Conservation (phyloP, 2,888 invertebrate genomes). For the Rambutsinella grinnellia region DNA sequence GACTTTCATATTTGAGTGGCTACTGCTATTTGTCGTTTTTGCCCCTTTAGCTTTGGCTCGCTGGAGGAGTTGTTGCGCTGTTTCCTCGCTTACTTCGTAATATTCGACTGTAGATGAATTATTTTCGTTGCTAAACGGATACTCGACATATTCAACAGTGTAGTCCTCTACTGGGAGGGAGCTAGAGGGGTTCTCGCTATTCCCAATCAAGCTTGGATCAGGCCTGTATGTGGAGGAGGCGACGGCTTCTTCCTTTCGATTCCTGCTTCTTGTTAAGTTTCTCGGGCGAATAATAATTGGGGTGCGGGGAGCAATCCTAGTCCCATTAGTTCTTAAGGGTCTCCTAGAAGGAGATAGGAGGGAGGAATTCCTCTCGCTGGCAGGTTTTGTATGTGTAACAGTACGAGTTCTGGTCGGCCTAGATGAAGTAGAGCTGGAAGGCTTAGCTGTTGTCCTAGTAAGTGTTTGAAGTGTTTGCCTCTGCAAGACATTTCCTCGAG, state of each 20-base stretch:
- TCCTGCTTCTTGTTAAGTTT: slow-evolving; percentile 25
- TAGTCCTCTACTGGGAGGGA: slow-evolving; percentile 56
- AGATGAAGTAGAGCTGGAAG: slow-evolving; percentile 33
- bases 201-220: slow-evolving; percentile 30
- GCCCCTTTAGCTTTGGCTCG: slow-evolving; percentile 33
- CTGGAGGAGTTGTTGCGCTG: slow-evolving; percentile 52
- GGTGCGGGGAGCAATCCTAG: slow-evolving; percentile 35
- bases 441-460: slow-evolving; percentile 35
- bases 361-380: slow-evolving; percentile 18
- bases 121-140: slow-evolving; percentile 51
- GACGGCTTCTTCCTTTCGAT: slow-evolving; percentile 32
- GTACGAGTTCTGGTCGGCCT: slow-evolving; percentile 29
- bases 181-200: slow-evolving; percentile 42
- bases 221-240: slow-evolving; percentile 48
- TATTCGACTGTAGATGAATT: slow-evolving; percentile 57
- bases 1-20: slow-evolving; percentile 47
- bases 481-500: slow-evolving; percentile 38
- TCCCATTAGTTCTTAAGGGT: slow-evolving; percentile 29
- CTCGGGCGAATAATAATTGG: slow-evolving; percentile 48
- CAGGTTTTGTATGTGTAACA: background rate
- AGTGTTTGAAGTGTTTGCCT: slow-evolving; percentile 9
- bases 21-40: slow-evolving; percentile 12
- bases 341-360: slow-evolving; percentile 6
- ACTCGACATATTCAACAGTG: slow-evolving; percentile 59
- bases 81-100: slow-evolving; percentile 60